Conservation (phyloP, 2,888 invertebrate genomes). For the Drosophila crucigera region DNA sequence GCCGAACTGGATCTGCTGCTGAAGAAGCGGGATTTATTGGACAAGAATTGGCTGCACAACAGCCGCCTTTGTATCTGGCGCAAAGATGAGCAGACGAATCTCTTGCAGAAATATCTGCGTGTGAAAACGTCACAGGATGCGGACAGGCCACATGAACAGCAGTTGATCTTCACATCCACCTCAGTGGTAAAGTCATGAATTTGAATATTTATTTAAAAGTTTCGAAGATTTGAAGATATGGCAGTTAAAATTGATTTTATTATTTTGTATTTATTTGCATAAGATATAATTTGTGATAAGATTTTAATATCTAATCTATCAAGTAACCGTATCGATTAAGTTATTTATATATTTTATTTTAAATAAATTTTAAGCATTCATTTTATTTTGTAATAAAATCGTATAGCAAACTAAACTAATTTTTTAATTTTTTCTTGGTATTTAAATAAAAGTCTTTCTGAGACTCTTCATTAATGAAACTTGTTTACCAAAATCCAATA, state of each 20-base stretch:
- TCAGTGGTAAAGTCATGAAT: constrained; percentile 82
- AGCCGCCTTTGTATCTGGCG: constrained; percentile 84
- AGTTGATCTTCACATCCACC: constrained; percentile 84
- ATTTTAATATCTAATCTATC: background rate
- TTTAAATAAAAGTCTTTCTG: background rate
- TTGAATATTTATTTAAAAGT: background rate
- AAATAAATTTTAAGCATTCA: background rate
- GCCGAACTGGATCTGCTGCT: constrained; percentile 76
- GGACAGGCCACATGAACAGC: constrained; percentile 68
- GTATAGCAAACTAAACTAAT: background rate
- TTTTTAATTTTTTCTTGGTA: background rate
- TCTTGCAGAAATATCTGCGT: constrained; percentile 84
- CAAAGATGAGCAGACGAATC: constrained; percentile 83
- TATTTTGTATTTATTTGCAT: background rate
- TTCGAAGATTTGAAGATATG: too few species aligned
- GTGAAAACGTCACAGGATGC: constrained; percentile 71
- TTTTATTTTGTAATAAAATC: background rate
- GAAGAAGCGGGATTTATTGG: constrained; percentile 82
- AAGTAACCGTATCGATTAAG: too few species aligned
- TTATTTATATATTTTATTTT: background rate
- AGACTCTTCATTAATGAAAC: background rate
- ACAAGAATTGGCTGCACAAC: constrained; percentile 79
- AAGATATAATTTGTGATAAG: background rate
- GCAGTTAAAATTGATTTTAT: too few species aligned
- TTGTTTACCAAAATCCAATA: background rate